Conservation (phyloP, 1,140 invertebrate genomes). For the Anastrepha obliqua region DNA sequence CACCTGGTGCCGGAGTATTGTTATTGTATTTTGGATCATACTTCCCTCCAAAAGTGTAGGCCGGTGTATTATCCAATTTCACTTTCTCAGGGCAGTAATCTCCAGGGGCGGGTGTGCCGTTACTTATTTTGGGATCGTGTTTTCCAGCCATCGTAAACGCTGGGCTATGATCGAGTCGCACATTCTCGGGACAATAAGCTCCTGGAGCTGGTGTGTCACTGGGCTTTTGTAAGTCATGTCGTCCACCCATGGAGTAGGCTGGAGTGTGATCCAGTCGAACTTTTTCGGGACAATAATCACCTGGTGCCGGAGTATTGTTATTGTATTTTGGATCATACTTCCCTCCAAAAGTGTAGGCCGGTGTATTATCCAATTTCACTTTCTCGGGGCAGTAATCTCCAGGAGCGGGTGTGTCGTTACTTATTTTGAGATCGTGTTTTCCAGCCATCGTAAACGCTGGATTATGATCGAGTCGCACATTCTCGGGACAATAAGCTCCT, state of each 20-base stretch:
- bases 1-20: constrained; percentile 75
- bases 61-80: constrained; percentile 75
- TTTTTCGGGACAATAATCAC: constrained; percentile 81
- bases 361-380: constrained; percentile 77
- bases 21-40: constrained; percentile 69
- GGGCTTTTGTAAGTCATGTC: constrained; percentile 76
- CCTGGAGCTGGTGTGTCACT: constrained; percentile 76
- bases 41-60: constrained; percentile 76
- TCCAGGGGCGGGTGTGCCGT: constrained; percentile 80
- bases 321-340: constrained; percentile 76
- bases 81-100: constrained; percentile 85
- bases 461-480: constrained; percentile 77
- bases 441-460: constrained; percentile 78
- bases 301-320: constrained; percentile 79
- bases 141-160: constrained; percentile 77
- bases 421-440: constrained; percentile 77
- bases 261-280: constrained; percentile 78
- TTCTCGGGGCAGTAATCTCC: constrained; percentile 88
- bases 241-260: constrained; percentile 78
- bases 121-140: constrained; percentile 75
- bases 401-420: constrained; percentile 79
- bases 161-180: constrained; percentile 77
- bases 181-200: constrained; percentile 77
- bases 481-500: constrained; percentile 81
- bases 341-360: constrained; percentile 77